Evolutionary conservation across 2,888 invertebrate species (phyloP).

Genomic region (Philhelius pedissequus): DNA sequence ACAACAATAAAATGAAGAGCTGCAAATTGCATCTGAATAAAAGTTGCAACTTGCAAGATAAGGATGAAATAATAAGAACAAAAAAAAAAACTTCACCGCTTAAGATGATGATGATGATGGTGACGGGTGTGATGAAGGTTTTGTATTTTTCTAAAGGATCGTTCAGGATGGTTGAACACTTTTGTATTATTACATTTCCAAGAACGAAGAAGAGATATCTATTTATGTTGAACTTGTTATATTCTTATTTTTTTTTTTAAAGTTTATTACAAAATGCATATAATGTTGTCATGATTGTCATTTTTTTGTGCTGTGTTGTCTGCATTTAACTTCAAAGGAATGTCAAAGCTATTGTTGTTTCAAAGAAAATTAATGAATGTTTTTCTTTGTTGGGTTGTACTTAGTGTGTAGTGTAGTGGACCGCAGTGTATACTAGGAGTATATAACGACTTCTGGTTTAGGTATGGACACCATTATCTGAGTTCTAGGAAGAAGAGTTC

Average conservation of each 20-base stretch:
- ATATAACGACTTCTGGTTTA: background rate
- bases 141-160: constrained; percentile 39
- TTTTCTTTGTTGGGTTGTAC: constrained; percentile 4
- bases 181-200: constrained; percentile 25
- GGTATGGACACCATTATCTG: background rate
- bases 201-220: background rate
- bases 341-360: constrained; percentile 8
- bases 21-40: constrained; percentile 30
- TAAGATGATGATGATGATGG: constrained; percentile 19
- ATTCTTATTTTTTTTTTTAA: background rate
- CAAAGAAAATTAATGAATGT: constrained; percentile 5
- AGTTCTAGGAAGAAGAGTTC: background rate
- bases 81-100: constrained; percentile 16
- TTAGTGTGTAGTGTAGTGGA: background rate
- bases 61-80: background rate
- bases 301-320: background rate
- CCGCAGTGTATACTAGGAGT: background rate
- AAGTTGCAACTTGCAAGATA: constrained; percentile 7
- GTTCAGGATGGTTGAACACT: constrained; percentile 41
- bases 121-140: constrained; percentile 49
- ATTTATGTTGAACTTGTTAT: constrained; percentile 20
- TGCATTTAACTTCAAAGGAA: constrained; percentile 1
- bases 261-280: constrained; percentile 26
- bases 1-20: constrained; percentile 4
- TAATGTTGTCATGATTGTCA: constrained; percentile 11